These are phyloP conservation scores for Microctenopoma steveboyesi DNA, from an alignment of 2,797 vertebrate genomes.

Conservation along the genomic window DNA sequence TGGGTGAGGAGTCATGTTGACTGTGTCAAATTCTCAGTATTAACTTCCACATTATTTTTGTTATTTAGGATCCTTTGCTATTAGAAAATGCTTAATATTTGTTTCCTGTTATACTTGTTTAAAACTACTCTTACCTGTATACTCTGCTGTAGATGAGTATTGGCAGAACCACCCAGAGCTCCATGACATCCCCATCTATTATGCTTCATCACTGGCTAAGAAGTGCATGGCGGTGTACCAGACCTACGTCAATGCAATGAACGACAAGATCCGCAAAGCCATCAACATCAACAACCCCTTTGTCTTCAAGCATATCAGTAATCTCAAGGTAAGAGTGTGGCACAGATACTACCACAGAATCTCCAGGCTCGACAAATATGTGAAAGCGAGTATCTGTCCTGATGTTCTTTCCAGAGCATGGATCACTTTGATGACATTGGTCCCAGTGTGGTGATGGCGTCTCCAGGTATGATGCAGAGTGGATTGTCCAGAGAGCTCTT, in stretches of 20 bases:
- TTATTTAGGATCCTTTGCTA: not conserved
- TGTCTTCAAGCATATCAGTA: constrained; percentile 99
- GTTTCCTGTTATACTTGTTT: not conserved
- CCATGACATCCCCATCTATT: constrained; percentile 95
- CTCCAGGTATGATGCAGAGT: constrained; percentile 98
- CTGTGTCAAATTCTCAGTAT: not conserved
- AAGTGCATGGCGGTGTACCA: constrained; percentile 99
- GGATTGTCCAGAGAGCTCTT: constrained; percentile 95
- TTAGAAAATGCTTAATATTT: not conserved
- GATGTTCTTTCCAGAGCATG: constrained; percentile 88
- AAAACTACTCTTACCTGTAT: not conserved
- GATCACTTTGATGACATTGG: constrained; percentile 98
- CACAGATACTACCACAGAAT: too few species aligned
- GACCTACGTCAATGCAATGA: constrained; percentile 97
- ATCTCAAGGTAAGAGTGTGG: constrained; percentile 88
- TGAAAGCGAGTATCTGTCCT: not conserved
- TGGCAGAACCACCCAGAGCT: constrained; percentile 99
- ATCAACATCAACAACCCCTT: constrained; percentile 99
- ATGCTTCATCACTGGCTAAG: constrained; percentile 96
- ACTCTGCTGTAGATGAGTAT: constrained; percentile 86
- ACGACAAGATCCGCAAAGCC: constrained; percentile 98
- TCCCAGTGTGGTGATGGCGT: constrained; percentile 97
- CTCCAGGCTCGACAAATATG: not conserved
- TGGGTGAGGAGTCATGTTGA: constrained; percentile 82
- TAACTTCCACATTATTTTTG: not conserved